Evolutionary conservation across 2,113 vertebrate genomes (phyloP).

Genomic region (Elephas maximus): DNA sequence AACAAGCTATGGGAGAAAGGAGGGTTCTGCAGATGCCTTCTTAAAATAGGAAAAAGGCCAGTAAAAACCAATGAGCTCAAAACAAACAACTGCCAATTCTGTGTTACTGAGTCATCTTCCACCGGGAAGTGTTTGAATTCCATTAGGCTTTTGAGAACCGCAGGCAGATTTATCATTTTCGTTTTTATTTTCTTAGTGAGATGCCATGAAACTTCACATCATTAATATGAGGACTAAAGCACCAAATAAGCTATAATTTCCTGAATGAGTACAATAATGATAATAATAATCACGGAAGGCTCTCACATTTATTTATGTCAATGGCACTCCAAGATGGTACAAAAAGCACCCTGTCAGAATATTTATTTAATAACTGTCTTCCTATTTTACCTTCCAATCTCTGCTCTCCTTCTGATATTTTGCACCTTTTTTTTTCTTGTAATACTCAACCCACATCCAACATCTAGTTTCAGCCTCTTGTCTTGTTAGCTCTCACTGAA

Average conservation of each 20-base stretch:
- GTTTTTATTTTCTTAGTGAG: constrained; percentile 81
- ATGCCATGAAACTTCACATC: constrained; percentile 77
- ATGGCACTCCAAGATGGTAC: neutral
- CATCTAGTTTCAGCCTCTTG: neutral
- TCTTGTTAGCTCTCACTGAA: neutral
- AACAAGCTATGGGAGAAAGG: constrained; percentile 29
- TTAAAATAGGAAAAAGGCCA: constrained; percentile 72
- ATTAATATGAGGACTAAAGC: constrained; percentile 72
- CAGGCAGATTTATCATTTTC: constrained; percentile 75
- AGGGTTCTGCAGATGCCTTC: constrained; percentile 62
- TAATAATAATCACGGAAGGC: constrained; percentile 62
- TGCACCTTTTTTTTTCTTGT: neutral
- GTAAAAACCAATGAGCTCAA: constrained; percentile 79
- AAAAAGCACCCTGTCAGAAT: constrained; percentile 36
- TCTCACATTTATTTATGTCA: constrained; percentile 76
- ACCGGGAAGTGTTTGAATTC: constrained; percentile 79
- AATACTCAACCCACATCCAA: neutral
- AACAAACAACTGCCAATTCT: constrained; percentile 72
- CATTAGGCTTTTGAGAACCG: constrained; percentile 73
- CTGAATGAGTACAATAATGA: constrained; percentile 73
- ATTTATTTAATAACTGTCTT: constrained; percentile 25
- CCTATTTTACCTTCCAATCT: neutral
- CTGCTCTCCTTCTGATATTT: neutral
- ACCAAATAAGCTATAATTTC: constrained; percentile 81
- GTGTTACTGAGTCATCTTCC: constrained; percentile 77